Evolutionary conservation across 2,797 vertebrate species (phyloP).

Genomic region (Phyllotis vaccarum): DNA sequence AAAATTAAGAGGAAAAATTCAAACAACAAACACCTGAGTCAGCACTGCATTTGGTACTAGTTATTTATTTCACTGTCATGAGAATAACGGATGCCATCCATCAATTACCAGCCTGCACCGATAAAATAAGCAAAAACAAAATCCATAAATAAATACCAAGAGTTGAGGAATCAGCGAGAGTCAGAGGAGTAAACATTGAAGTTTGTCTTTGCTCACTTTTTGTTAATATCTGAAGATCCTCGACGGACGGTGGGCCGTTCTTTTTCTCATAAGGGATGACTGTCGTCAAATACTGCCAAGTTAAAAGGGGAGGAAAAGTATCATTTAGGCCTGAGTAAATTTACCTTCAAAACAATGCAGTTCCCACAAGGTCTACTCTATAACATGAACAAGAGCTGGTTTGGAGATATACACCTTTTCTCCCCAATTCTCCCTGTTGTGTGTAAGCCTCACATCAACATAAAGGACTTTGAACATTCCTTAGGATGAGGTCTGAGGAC

Average conservation of each 20-base stretch:
- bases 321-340: conserved; percentile 39
- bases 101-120: not conserved
- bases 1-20: conserved; percentile 34
- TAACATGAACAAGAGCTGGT: not conserved
- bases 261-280: conserved; percentile 99
- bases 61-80: conserved; percentile 33
- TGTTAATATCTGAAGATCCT: conserved; percentile 98
- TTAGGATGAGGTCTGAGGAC: not conserved
- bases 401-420: not conserved
- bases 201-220: conserved; percentile 93
- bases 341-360: not conserved
- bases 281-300: conserved; percentile 96
- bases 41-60: not conserved
- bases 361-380: conserved; percentile 1
- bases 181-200: conserved; percentile 22
- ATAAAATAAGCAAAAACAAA: conserved; percentile 32
- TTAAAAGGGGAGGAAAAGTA: conserved; percentile 55
- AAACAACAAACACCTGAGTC: not conserved
- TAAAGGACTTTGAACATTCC: conserved; percentile 13
- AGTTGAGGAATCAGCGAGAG: conserved; percentile 51
- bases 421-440: not conserved
- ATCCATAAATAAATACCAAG: not conserved
- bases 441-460: not conserved
- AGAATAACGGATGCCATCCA: not conserved
- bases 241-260: conserved; percentile 93